Conservation (phyloP, 1,140 invertebrate genomes). For the Papilio glaucus region DNA sequence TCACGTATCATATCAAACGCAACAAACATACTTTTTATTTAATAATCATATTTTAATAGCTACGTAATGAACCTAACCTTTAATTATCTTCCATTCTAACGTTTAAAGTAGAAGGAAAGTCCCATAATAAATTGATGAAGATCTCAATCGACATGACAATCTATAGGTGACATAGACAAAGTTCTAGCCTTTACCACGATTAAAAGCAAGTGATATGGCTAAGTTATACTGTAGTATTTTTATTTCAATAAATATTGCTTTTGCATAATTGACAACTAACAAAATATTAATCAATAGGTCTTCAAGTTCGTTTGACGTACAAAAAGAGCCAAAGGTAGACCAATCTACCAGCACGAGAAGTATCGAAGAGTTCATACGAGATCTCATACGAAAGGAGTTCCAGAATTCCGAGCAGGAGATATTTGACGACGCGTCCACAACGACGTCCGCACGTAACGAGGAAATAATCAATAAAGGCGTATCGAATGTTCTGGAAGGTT, state of each 20-base stretch:
- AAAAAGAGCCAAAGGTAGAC: conserved; percentile 55
- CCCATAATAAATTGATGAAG: no score
- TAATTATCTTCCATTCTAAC: no score
- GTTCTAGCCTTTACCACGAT: no score
- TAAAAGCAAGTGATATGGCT: no score
- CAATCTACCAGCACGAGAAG: conserved; percentile 70
- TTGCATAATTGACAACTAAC: background rate
- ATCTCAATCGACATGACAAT: no score
- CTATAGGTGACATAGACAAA: no score
- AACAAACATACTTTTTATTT: no score
- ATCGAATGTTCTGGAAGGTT: conserved; percentile 63
- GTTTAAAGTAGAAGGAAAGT: no score
- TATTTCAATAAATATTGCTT: background rate
- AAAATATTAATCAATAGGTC: conserved; percentile 9
- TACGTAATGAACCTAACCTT: no score
- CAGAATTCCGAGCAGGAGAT: conserved; percentile 63
- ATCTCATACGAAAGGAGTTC: conserved; percentile 72
- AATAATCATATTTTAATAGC: no score
- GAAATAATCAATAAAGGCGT: conserved; percentile 66
- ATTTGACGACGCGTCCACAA: conserved; percentile 53
- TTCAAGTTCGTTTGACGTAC: conserved; percentile 22
- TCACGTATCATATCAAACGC: no score
- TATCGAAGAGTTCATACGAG: conserved; percentile 72
- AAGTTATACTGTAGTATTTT: background rate
- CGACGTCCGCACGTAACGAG: conserved; percentile 47